Conservation (phyloP, 1,140 invertebrate genomes). For the Anthonomus grandis region DNA sequence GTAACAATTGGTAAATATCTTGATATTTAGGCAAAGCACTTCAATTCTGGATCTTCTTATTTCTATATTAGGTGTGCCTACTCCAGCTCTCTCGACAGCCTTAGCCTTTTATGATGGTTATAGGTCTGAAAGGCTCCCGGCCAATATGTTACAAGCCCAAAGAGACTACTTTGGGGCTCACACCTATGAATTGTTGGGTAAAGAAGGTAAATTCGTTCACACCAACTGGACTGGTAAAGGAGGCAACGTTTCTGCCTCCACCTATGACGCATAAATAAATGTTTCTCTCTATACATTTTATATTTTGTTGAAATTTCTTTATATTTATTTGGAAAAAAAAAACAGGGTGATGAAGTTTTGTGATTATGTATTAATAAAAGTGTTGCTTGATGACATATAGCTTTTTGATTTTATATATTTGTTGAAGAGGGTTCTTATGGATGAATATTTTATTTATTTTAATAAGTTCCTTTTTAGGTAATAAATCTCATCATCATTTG, state of each 20-base stretch:
- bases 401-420: too few species aligned
- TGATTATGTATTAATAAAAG: too few species aligned
- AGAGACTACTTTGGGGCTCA: constrained; percentile 99
- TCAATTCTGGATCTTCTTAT: neutral
- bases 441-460: too few species aligned
- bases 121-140: constrained; percentile 45
- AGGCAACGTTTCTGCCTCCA: constrained; percentile 93
- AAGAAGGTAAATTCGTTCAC: constrained; percentile 90
- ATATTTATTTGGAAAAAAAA: too few species aligned
- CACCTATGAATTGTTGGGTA: constrained; percentile 87
- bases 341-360: too few species aligned
- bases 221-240: constrained; percentile 99
- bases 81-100: constrained; percentile 88
- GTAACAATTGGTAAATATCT: constrained; percentile 45
- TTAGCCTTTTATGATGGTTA: constrained; percentile 98
- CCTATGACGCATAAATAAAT: constrained; percentile 88
- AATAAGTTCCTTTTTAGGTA: too few species aligned
- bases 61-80: constrained; percentile 76
- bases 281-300: too few species aligned
- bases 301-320: too few species aligned
- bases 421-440: too few species aligned
- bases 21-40: neutral
- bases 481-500: too few species aligned
- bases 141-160: constrained; percentile 74
- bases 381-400: too few species aligned